Percentiles rank a stretch among this genome's conserved stretches.
Conservation (phyloP, 2,888 invertebrate species). For the Lamproptera curius region DNA sequence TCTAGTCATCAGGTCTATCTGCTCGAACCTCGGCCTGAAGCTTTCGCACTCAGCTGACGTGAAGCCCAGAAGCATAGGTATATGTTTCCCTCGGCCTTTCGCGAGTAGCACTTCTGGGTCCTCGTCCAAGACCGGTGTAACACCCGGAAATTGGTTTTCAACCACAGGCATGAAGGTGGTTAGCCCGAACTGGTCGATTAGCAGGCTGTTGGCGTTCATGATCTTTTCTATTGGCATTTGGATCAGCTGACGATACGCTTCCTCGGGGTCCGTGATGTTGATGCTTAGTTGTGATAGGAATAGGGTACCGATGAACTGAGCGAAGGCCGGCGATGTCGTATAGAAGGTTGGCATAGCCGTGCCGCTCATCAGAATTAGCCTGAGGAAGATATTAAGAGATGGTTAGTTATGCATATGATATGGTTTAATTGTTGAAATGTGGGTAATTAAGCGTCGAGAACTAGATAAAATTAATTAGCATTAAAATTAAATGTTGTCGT, state of each 20-base stretch:
- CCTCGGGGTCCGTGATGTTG: conserved; percentile 44
- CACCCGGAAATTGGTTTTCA: conserved; percentile 47
- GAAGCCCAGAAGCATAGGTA: conserved; percentile 57
- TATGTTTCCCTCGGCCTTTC: conserved; percentile 45
- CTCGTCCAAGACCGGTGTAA: conserved; percentile 50
- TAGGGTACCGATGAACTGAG: conserved; percentile 37
- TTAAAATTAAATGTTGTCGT: too few species aligned
- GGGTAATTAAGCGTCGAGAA: too few species aligned
- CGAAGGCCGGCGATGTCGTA: conserved; percentile 47
- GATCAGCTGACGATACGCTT: conserved; percentile 46
- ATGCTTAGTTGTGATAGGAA: conserved; percentile 64
- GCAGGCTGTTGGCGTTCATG: conserved; percentile 39
- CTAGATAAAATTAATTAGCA: too few species aligned
- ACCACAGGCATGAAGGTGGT: conserved; percentile 54
- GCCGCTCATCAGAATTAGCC: conserved; percentile 60
- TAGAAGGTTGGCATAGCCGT: conserved; percentile 45
- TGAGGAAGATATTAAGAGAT: conserved; percentile 35
- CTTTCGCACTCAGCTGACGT: conserved; percentile 55
- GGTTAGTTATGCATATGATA: background rate
- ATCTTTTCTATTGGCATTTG: conserved; percentile 46
- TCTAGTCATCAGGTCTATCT: conserved; percentile 40
- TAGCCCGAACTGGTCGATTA: conserved; percentile 47
- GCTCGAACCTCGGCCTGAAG: conserved; percentile 46
- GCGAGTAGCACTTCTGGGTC: conserved; percentile 51
- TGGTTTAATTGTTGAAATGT: too few species aligned